Percentiles rank a stretch among this genome's conserved stretches.
Evolutionary conservation across 2,113 vertebrate species (phyloP).

Genomic region (Siphamia tubifer): DNA sequence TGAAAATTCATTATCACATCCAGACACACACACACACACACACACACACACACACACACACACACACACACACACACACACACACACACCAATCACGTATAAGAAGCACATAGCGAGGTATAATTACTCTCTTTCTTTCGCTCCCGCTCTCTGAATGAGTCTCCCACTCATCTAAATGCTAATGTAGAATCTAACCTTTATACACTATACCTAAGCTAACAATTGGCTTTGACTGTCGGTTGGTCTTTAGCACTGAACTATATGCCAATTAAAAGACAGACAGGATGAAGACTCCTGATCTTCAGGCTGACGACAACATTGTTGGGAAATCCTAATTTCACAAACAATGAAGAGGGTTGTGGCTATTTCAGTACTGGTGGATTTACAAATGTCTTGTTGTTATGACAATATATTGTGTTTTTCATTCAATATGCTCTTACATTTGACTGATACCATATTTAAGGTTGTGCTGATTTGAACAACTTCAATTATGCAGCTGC

Average conservation of each 20-base stretch:
- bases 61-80: not conserved
- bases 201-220: conserved; percentile 48
- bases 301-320: not conserved
- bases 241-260: conserved; percentile 45
- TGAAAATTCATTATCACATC: conserved; percentile 47
- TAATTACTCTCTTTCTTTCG: conserved; percentile 48
- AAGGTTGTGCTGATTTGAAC: not conserved
- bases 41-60: conserved; percentile 1
- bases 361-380: not conserved
- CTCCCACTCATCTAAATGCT: conserved; percentile 66
- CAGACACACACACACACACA: not conserved
- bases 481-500: too few species aligned
- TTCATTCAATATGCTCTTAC: too few species aligned
- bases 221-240: conserved; percentile 36
- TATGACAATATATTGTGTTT: too few species aligned
- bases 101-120: conserved; percentile 21
- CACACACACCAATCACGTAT: conserved; percentile 18
- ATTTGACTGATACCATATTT: too few species aligned
- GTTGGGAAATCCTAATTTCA: conserved; percentile 1
- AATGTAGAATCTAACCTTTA: conserved; percentile 65
- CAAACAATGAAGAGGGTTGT: not conserved
- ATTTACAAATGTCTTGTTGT: too few species aligned
- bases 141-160: not conserved
- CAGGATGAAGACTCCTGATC: not conserved
- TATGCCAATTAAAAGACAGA: conserved; percentile 25